Conservation (phyloP, 2,113 vertebrate species). For the Pteruthius melanotis region DNA sequence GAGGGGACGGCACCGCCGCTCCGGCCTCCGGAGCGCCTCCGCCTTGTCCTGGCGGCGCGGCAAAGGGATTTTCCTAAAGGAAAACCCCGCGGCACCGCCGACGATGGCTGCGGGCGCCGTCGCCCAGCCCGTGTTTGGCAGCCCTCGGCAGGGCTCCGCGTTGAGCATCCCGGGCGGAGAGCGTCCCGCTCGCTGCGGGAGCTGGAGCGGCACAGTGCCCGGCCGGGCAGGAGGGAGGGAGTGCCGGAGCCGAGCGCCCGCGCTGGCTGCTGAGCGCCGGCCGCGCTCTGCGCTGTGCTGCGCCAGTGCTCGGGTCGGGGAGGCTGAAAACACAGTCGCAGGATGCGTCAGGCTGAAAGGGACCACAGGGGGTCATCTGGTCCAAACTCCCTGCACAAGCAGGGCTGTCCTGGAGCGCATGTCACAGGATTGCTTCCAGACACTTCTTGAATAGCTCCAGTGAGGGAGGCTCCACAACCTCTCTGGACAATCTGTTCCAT, state of each 20-base stretch:
- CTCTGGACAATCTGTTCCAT: not conserved
- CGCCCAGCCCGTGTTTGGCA: not conserved
- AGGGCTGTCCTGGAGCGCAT: not conserved
- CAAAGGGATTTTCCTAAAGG: not conserved
- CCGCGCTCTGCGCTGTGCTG: not conserved
- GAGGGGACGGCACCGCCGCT: not conserved
- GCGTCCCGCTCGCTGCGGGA: not conserved
- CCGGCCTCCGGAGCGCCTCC: not conserved
- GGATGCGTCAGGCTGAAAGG: not conserved
- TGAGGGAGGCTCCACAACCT: not conserved
- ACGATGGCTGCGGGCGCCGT: not conserved
- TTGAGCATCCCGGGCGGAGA: not conserved
- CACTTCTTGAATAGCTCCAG: not conserved
- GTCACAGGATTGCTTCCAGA: not conserved
- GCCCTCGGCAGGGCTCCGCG: not conserved
- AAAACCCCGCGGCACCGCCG: not conserved
- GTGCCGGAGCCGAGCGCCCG: not conserved
- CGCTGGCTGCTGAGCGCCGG: not conserved
- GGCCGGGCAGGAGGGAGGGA: not conserved
- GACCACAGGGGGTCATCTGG: no score
- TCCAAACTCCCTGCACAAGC: not conserved
- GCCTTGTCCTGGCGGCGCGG: not conserved
- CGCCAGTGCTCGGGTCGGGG: fast-evolving
- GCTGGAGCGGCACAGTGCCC: not conserved
- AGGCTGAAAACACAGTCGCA: not conserved